Conservation (phyloP, 2,797 vertebrate genomes). For the Microctenopoma stevenorrisi region DNA sequence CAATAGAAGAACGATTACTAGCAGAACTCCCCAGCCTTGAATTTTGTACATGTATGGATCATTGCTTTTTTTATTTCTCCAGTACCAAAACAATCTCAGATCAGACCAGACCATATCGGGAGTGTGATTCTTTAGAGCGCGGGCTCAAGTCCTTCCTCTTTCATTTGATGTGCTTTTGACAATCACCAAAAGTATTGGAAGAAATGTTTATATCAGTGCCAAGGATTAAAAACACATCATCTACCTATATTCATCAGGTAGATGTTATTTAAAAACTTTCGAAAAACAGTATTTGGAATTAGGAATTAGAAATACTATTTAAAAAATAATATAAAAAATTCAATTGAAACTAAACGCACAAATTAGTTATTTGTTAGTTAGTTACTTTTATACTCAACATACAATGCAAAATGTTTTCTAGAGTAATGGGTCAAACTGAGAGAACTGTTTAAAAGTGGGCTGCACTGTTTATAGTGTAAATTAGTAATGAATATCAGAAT, state of each 20-base stretch:
- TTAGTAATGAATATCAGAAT: slow-evolving; percentile 34
- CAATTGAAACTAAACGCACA: no score
- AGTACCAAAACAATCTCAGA: no score
- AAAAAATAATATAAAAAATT: no score
- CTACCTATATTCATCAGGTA: neutral
- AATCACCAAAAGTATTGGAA: neutral
- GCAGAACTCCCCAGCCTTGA: neutral
- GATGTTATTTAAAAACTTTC: neutral
- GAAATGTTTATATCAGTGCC: neutral
- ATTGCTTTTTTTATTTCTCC: neutral
- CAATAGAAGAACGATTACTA: no score
- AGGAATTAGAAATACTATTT: no score
- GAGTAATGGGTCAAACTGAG: slow-evolving; percentile 6
- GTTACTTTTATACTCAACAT: neutral
- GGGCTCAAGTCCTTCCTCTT: neutral
- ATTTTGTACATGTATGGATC: neutral
- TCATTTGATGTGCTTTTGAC: neutral
- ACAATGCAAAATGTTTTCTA: slow-evolving; percentile 1
- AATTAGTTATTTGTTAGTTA: no score
- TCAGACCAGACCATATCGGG: neutral
- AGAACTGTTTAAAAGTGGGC: slow-evolving; percentile 21
- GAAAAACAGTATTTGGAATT: no score
- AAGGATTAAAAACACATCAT: neutral
- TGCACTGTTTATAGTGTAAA: slow-evolving; percentile 27
- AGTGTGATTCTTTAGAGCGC: neutral